These are phyloP conservation scores for Halictus rubicundus DNA, from an alignment of 1,140 invertebrate species.

Conservation along the genomic window DNA sequence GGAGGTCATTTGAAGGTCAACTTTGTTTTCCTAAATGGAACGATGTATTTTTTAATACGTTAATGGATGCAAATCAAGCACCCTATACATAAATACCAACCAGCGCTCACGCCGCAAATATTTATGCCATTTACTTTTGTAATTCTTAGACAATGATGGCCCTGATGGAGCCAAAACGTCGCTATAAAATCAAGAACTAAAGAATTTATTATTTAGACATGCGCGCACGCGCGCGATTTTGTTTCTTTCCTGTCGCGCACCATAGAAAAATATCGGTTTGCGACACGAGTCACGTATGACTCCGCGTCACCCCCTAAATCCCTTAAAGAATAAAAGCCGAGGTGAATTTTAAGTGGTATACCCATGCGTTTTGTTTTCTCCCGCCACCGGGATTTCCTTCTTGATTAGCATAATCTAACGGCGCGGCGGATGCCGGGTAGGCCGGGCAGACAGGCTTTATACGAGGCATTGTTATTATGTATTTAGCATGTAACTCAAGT, in stretches of 20 bases:
- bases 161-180: background rate
- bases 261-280: background rate
- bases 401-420: slow-evolving; percentile 55
- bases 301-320: slow-evolving; percentile 6
- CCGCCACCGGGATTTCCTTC: slow-evolving; percentile 33
- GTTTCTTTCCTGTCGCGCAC: background rate
- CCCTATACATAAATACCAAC: too few relatives aligned
- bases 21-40: too few relatives aligned
- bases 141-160: background rate
- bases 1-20: too few relatives aligned
- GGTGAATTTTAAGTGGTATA: slow-evolving; percentile 43
- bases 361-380: slow-evolving; percentile 25
- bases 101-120: too few relatives aligned
- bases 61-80: too few relatives aligned
- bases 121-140: too few relatives aligned
- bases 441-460: slow-evolving; percentile 1
- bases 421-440: background rate
- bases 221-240: background rate
- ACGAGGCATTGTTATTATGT: slow-evolving; percentile 55
- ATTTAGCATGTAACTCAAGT: slow-evolving; percentile 58
- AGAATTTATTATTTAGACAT: background rate
- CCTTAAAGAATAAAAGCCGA: slow-evolving; percentile 30
- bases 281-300: slow-evolving; percentile 36
- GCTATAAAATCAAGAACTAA: background rate
- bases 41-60: too few relatives aligned